A percentile compares a stretch with the other conserved stretches of the same genome.
Conservation (phyloP, 1,140 invertebrate species). For the Aphis craccivora region DNA sequence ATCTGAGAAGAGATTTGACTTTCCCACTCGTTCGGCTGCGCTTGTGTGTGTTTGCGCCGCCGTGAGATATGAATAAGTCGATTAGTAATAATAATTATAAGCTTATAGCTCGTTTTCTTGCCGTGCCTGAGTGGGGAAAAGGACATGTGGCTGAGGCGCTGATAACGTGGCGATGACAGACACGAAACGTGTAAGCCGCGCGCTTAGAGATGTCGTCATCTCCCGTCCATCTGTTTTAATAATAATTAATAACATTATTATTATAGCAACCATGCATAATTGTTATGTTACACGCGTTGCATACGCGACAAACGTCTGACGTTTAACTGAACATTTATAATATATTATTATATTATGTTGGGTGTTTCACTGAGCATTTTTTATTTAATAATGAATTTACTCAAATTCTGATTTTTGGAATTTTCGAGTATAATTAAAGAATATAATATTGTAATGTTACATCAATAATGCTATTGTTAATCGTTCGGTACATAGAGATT, state of each 20-base stretch:
- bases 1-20: slow-evolving; percentile 18
- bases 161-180: not conserved
- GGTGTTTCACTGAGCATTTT: too few relatives aligned
- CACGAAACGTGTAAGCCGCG: not conserved
- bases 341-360: not conserved
- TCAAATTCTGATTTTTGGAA: too few relatives aligned
- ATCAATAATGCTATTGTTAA: not conserved
- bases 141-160: not conserved
- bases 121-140: not conserved
- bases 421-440: too few relatives aligned
- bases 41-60: not conserved
- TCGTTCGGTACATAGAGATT: not conserved
- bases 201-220: not conserved
- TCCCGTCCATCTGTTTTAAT: too few relatives aligned
- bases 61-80: slow-evolving; percentile 25
- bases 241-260: not conserved
- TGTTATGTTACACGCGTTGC: not conserved
- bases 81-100: slow-evolving; percentile 23
- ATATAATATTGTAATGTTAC: too few relatives aligned
- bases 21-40: not conserved
- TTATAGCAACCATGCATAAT: not conserved
- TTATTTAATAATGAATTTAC: too few relatives aligned
- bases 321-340: too few relatives aligned
- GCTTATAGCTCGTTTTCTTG: not conserved
- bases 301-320: too few relatives aligned